Base-by-base conservation (phyloP, 1,140 invertebrate genomes). In the Helicoverpa zea region DNA sequence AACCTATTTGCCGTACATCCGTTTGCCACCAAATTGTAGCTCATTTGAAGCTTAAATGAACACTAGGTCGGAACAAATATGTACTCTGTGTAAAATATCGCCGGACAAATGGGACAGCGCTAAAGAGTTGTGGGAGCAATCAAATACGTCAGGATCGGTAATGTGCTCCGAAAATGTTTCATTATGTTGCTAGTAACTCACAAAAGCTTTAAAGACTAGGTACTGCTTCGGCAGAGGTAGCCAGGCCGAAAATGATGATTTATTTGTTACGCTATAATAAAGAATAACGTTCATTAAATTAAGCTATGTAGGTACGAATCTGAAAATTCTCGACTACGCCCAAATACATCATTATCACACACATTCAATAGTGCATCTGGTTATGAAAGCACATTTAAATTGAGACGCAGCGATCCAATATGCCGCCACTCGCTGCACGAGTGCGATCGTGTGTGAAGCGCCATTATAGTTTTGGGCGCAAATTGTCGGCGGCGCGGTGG, bases 331-430 rank as follows among this genome's bases (percentile, higher is more conserved):
- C 43, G 16, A 23, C 16, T 23, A 5, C 18, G 7, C 4, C 12
- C 52, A 54, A 13, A 56, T 2, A 5, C n/a, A 9, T 18, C 16
- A 43, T 43, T 58, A 58, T 16, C 56, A 18, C 18, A 49, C 12
- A 3, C 35, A 16, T 49, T 11, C 0, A 30, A n/a, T 29, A 72
- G 18, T 52, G 68, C 49, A 54, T 52, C 49, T 54, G 49, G 49
- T 72, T 72, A 72, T 72, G 68, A 30, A 72, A 54, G 18, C 68
- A 16, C 68, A 72, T 72, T 51, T 54, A 72, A 72, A 72, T 54
- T 72, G 68, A 51, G 23, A 54, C 68, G 68, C 68, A 72, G 23
- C 23, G 68, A 72, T 12, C 68, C 49, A 29, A 30, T 18, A 14
- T 63, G 68, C 49, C 18, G 23, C 49, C 49, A 72, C 68, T 72